Base-by-base conservation (phyloP, 2,888 invertebrate species). In the Rotaria magnacalcarata region DNA sequence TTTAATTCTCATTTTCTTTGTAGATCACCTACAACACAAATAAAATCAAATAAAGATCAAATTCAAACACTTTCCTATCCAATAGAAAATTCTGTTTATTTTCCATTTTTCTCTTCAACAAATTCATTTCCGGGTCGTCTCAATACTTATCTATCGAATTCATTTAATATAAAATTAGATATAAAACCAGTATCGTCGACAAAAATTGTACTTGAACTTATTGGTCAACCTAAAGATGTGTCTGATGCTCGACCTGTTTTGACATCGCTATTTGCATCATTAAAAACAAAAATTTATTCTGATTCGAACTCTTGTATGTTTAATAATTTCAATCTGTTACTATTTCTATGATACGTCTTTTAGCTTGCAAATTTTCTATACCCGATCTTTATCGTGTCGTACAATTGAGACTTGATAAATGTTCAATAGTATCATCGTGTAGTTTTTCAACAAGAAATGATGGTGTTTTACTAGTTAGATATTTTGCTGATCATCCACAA, bases 181-280 rank as follows among this genome's bases (percentile, higher is more conserved):
- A 80, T 80, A 3, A 80, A 43, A 43, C 11, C 11, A 11, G 6
- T n/a, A 24, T 24, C 47, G n/a, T 21, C 43, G n/a, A 24, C 47
- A 80, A 80, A 80, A 80, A 24, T 80, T 11, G 14, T 80, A n/a
- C 80, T 80, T 47, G 80, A 80, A 47, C 6, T 80, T 7, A 80
- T 11, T 10, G 80, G 43, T 8, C 8, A 24, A 47, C 10, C 8
- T 4, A 80, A 80, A 14, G 47, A 47, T 80, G n/a, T 80, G 10
- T 2, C 3, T 47, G 43, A 21, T 14, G 47, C 47, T 11, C 80
- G 80, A 47, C 1, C 21, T 10, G 6, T n/a, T 24, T 24, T 80
- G 24, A 24, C 21, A 80, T 0, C 8, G 7, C 10, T 80, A 24
- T 80, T 80, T 80, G 10, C 24, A 24, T 80, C 21, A 14, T 47